These are phyloP conservation scores for Sterna hirundo DNA, from an alignment of 2,113 vertebrate genomes.

Conservation along the genomic window DNA sequence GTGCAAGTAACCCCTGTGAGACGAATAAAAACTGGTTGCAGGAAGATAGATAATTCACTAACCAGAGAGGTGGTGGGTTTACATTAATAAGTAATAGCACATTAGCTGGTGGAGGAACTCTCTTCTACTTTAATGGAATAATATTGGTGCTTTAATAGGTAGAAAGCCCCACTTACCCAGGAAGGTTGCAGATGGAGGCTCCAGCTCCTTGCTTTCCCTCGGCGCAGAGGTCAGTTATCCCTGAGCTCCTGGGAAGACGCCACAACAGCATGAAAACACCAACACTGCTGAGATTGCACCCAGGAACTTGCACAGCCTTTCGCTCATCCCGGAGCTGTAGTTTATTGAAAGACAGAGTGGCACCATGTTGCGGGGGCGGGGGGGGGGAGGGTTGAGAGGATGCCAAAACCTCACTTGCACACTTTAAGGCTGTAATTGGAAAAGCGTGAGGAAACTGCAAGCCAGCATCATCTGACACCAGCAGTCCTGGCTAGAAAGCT, in stretches of 20 bases:
- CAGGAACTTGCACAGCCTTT: background rate
- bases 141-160: background rate
- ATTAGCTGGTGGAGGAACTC: background rate
- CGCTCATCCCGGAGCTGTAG: background rate
- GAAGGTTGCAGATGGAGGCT: background rate
- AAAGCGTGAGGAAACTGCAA: background rate
- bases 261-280: background rate
- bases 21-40: background rate
- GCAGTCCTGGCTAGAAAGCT: background rate
- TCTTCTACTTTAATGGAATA: background rate
- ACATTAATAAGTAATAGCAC: constrained; percentile 42
- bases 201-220: background rate
- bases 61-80: background rate
- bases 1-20: background rate
- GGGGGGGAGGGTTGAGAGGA: background rate
- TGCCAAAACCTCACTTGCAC: background rate
- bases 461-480: background rate
- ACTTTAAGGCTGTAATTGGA: background rate
- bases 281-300: background rate
- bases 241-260: background rate
- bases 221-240: accelerated
- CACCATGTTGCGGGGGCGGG: too few species aligned
- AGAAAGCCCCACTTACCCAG: background rate
- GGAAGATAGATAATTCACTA: background rate
- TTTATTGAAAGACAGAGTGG: background rate